These are phyloP conservation scores for Latheticus oryzae DNA, from an alignment of 2,888 invertebrate species.

Conservation along the genomic window DNA sequence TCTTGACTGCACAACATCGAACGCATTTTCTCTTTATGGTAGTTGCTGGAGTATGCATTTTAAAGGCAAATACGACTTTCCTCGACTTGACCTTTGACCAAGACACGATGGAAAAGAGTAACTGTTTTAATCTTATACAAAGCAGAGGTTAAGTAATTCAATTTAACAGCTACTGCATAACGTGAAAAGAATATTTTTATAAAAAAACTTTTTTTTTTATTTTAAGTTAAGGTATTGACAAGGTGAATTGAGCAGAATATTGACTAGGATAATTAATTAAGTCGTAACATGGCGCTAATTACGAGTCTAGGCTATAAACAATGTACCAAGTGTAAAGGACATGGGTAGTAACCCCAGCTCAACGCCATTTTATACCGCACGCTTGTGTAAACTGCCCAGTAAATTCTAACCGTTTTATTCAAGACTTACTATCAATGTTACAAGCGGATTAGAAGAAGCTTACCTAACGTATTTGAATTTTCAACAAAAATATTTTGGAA, in stretches of 20 bases:
- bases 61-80: too few species aligned
- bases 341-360: conserved; percentile 43
- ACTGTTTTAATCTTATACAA: conserved; percentile 5
- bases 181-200: conserved; percentile 7
- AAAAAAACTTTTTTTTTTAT: conserved; percentile 10
- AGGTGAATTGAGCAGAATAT: conserved; percentile 29
- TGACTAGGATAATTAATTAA: conserved; percentile 43
- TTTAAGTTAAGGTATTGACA: conserved; percentile 18
- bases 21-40: conserved; percentile 2
- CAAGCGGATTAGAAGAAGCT: too few species aligned
- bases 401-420: too few species aligned
- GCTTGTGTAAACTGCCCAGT: conserved; percentile 29
- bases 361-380: conserved; percentile 37
- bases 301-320: conserved; percentile 45
- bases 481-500: too few species aligned
- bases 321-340: conserved; percentile 47
- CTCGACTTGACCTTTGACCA: conserved; percentile 11
- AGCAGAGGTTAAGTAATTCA: conserved; percentile 16
- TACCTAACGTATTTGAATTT: too few species aligned
- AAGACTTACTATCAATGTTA: too few species aligned
- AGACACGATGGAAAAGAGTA: conserved; percentile 1
- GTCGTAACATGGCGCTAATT: conserved; percentile 46
- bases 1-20: conserved; percentile 1
- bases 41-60: neutral
- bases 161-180: conserved; percentile 7